Conservation (phyloP, 2,797 vertebrate species). For the Otolemur crassicaudatus region DNA sequence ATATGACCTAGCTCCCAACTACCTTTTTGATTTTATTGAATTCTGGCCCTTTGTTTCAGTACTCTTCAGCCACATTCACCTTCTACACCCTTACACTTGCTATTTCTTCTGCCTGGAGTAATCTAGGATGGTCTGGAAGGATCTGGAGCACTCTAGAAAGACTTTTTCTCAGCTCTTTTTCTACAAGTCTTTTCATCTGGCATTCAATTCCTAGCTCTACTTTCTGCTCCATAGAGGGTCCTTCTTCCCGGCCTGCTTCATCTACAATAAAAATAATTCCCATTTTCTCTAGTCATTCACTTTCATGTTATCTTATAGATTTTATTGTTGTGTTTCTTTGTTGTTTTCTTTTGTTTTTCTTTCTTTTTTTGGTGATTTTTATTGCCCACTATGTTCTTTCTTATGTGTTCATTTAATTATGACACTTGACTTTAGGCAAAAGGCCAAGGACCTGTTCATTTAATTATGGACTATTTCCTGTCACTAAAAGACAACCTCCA, state of each 20-base stretch:
- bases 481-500: background rate
- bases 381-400: background rate
- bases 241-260: background rate
- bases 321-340: background rate
- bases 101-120: background rate
- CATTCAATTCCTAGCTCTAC: background rate
- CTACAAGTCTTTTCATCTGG: background rate
- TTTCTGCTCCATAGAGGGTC: background rate
- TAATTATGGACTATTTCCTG: background rate
- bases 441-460: background rate
- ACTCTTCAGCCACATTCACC: background rate
- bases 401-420: background rate
- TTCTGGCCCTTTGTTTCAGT: background rate
- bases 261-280: background rate
- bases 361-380: background rate
- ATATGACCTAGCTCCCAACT: background rate
- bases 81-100: background rate
- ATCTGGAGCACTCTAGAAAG: background rate
- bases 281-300: background rate
- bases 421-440: background rate
- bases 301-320: background rate
- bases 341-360: background rate
- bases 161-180: background rate
- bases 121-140: background rate
- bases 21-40: background rate